phyloP scores from a whole-genome alignment of 2,888 invertebrate genomes.

The Chymomyza amoena region DNA sequence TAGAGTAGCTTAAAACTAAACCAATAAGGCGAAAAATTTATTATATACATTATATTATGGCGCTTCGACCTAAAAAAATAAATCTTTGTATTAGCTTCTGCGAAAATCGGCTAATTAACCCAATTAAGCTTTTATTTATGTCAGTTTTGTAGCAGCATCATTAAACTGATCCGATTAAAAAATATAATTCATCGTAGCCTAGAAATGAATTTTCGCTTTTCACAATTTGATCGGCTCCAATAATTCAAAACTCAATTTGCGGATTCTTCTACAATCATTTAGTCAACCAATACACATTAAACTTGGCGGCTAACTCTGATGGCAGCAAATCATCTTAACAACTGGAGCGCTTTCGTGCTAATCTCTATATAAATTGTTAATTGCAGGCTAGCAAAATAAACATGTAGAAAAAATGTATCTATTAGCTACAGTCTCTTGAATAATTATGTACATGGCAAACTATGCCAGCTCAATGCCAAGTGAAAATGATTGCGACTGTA shows the following conservation, averaged over 20 bases:
- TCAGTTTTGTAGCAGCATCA: too few relatives aligned
- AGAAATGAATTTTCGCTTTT: neutral
- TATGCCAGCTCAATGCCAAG: conserved; percentile 40
- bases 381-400: neutral
- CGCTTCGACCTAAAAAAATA: too few relatives aligned
- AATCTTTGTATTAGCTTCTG: too few relatives aligned
- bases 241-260: neutral
- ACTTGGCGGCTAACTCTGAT: neutral
- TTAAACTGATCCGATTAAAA: neutral
- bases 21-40: too few relatives aligned
- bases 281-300: neutral
- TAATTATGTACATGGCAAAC: conserved; percentile 40
- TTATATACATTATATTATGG: too few relatives aligned
- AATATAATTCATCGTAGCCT: neutral
- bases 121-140: too few relatives aligned
- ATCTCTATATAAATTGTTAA: neutral
- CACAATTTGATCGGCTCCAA: neutral
- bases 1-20: too few relatives aligned
- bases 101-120: too few relatives aligned
- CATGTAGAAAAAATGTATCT: neutral
- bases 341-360: neutral
- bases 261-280: neutral
- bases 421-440: conserved; percentile 34
- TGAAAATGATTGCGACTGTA: conserved; percentile 43
- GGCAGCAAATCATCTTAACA: neutral